Percentiles rank a stretch among this genome's conserved stretches.
Evolutionary conservation across 2,797 vertebrate genomes (phyloP).

Genomic region (Anguilla pacifica): DNA sequence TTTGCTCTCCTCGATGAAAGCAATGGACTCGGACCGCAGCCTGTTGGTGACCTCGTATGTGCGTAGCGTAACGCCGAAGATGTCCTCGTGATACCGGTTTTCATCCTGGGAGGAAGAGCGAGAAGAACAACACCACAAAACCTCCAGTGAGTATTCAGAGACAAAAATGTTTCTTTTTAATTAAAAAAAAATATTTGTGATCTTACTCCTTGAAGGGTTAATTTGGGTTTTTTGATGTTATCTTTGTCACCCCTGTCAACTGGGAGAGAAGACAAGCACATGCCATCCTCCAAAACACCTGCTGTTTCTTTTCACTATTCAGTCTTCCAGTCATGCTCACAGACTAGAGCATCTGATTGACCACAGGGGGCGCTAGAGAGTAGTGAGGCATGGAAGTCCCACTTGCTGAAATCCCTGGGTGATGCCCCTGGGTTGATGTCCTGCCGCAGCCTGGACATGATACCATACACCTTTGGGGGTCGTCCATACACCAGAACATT

Average conservation of each 20-base stretch:
- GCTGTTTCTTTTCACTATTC: not conserved
- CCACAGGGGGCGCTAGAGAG: not conserved
- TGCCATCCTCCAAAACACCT: not conserved
- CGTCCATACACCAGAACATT: too few relatives aligned
- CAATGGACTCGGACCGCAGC: slow-evolving; percentile 97
- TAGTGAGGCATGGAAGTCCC: not conserved
- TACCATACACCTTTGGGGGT: too few relatives aligned
- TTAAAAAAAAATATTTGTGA: too few relatives aligned
- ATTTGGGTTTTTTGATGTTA: not conserved
- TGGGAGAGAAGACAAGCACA: not conserved
- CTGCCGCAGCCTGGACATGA: not conserved
- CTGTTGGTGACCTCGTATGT: slow-evolving; percentile 98
- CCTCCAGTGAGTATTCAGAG: not conserved
- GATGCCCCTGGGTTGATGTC: not conserved
- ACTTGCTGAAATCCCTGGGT: not conserved
- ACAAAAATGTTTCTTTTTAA: not conserved
- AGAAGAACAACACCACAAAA: not conserved
- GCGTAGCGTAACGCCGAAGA: slow-evolving; percentile 95
- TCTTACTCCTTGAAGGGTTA: too few relatives aligned
- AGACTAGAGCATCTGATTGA: not conserved
- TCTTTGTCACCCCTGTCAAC: not conserved
- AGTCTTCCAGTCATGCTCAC: not conserved
- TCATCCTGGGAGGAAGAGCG: slow-evolving; percentile 79
- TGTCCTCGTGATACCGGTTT: slow-evolving; percentile 96
- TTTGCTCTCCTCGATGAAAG: slow-evolving; percentile 97